Percentiles rank a stretch among this genome's conserved stretches.
Conservation (phyloP, 2,797 vertebrate species). For the Buphagus erythrorhynchus region DNA sequence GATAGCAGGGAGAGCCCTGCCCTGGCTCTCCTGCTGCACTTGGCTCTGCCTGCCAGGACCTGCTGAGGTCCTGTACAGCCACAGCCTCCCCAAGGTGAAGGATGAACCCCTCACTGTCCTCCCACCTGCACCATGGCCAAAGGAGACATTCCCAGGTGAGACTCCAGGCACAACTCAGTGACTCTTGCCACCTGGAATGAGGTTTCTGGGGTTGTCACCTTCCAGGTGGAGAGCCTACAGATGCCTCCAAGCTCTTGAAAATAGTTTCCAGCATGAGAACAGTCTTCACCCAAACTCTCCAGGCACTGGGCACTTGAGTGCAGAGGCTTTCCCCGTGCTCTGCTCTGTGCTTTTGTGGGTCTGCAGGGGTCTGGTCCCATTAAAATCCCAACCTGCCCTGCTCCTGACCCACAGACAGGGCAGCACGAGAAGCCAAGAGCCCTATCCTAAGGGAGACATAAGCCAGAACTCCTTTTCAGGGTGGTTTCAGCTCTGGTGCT, state of each 20-base stretch:
- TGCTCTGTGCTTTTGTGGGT: background rate
- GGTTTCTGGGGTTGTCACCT: background rate
- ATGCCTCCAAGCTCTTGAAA: background rate
- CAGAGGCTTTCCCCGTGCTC: background rate
- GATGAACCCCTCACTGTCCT: fast-evolving
- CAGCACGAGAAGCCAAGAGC: background rate
- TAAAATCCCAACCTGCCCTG: background rate
- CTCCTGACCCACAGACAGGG: background rate
- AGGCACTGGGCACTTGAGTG: background rate
- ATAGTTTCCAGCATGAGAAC: background rate
- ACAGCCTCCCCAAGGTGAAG: fast-evolving
- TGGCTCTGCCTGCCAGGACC: background rate
- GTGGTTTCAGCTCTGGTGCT: background rate
- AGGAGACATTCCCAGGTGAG: background rate
- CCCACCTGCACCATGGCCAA: fast-evolving
- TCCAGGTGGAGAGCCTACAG: background rate
- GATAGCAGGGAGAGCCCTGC: background rate
- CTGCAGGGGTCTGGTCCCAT: background rate
- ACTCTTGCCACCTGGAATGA: fast-evolving
- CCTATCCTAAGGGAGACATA: background rate
- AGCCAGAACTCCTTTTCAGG: background rate
- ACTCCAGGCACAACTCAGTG: background rate
- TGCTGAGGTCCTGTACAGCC: background rate
- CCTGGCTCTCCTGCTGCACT: background rate
- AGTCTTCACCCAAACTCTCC: fast-evolving